Conservation (phyloP, 2,888 invertebrate species). For the Zootermopsis nevadensis region DNA sequence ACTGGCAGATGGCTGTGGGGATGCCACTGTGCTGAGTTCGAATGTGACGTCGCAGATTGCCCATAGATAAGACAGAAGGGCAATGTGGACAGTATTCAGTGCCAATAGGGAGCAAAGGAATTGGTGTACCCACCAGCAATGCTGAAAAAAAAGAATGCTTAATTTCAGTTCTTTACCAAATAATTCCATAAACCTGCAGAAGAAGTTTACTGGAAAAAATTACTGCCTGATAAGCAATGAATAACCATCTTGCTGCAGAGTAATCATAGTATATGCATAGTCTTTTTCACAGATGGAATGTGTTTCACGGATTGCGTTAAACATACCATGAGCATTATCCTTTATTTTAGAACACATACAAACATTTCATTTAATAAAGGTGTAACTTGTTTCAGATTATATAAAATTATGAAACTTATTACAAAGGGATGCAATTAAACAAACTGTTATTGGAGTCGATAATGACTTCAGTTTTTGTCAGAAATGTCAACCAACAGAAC, state of each 20-base stretch:
- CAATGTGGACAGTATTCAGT: slow-evolving; percentile 49
- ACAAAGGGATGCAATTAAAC: background rate
- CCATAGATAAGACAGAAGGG: slow-evolving; percentile 44
- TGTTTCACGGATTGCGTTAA: background rate
- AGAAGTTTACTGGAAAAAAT: background rate
- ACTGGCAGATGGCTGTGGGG: slow-evolving; percentile 44
- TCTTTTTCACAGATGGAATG: background rate
- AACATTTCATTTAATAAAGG: background rate
- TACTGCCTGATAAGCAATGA: background rate
- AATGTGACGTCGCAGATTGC: slow-evolving; percentile 50
- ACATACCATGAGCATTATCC: background rate
- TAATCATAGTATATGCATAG: background rate
- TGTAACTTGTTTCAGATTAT: background rate
- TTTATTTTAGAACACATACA: slow-evolving; percentile 12
- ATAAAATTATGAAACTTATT: background rate
- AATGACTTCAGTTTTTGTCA: background rate
- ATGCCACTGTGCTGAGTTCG: slow-evolving; percentile 49
- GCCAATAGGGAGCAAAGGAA: slow-evolving; percentile 11
- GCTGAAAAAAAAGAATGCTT: background rate
- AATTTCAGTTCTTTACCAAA: background rate
- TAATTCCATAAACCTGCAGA: background rate
- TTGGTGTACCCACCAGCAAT: background rate
- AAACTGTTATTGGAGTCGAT: background rate
- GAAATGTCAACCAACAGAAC: background rate
- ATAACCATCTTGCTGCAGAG: background rate